A percentile compares a stretch with the other conserved stretches of the same genome.
Conservation (phyloP, 2,797 vertebrate species). For the Helostoma temminkii region DNA sequence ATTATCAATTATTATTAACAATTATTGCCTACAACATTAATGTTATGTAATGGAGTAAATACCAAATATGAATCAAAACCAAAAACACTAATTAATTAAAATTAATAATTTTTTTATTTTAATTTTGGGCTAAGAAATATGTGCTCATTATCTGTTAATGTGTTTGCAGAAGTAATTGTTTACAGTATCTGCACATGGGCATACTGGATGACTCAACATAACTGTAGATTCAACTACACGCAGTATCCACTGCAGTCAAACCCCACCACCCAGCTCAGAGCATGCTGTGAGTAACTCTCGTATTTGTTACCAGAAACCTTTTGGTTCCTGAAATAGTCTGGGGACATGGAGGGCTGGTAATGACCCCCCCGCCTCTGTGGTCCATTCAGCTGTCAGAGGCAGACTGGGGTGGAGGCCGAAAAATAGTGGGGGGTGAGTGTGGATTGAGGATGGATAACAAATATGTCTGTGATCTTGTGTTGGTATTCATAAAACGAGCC, state of each 20-base stretch:
- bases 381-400: conserved; percentile 72
- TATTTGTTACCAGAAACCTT: conserved; percentile 73
- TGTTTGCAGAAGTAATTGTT: background rate
- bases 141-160: background rate
- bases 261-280: conserved; percentile 7
- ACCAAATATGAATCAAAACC: background rate
- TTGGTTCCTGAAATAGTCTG: conserved; percentile 75
- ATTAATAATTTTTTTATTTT: too few relatives aligned
- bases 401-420: conserved; percentile 38
- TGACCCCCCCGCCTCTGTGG: conserved; percentile 43
- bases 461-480: conserved; percentile 54
- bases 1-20: too few relatives aligned
- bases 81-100: background rate
- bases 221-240: background rate
- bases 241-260: conserved; percentile 2
- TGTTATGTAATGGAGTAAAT: background rate
- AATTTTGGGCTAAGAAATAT: background rate
- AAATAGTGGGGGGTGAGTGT: conserved; percentile 36
- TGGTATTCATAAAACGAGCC: conserved; percentile 43
- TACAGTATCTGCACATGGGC: background rate
- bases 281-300: conserved; percentile 51
- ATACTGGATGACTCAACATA: conserved; percentile 34
- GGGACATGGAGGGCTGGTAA: conserved; percentile 43
- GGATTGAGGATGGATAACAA: conserved; percentile 61
- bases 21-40: background rate